Percentiles rank a stretch among this genome's conserved stretches.
Conservation (phyloP, 1,140 invertebrate genomes). For the Drosophila punjabiensis region DNA sequence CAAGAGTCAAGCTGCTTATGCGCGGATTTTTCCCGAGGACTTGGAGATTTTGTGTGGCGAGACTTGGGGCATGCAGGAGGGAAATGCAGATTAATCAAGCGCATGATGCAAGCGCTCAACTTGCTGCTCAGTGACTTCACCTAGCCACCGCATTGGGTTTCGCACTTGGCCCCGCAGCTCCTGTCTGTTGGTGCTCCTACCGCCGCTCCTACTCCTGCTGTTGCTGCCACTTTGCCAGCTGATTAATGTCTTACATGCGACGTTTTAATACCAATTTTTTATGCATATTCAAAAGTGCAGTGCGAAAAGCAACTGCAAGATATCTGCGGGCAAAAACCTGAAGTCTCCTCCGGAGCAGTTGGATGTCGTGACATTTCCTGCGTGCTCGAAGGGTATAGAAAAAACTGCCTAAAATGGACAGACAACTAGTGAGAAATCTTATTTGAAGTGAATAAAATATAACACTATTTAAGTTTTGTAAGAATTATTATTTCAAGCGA, state of each 20-base stretch:
- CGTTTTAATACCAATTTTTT: constrained; percentile 84
- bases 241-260: constrained; percentile 84
- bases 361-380: constrained; percentile 75
- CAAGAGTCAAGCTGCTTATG: constrained; percentile 65
- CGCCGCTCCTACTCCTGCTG: constrained; percentile 13
- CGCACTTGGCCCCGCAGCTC: constrained; percentile 2
- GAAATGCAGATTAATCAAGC: constrained; percentile 79
- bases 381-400: constrained; percentile 39
- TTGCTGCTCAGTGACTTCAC: constrained; percentile 74
- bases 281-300: constrained; percentile 78
- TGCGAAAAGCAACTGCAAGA: constrained; percentile 44
- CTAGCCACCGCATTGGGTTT: constrained; percentile 57
- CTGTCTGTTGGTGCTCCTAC: constrained; percentile 19
- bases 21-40: constrained; percentile 34
- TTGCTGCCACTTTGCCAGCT: constrained; percentile 76
- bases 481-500: background rate
- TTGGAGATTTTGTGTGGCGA: constrained; percentile 1
- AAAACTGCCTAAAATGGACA: background rate
- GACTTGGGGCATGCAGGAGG: background rate
- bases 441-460: background rate
- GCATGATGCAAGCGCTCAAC: constrained; percentile 69
- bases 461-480: background rate
- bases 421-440: background rate
- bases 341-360: constrained; percentile 44
- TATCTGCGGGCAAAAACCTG: constrained; percentile 66